Evolutionary conservation across 2,888 invertebrate genomes (phyloP), one percentile per base, ranked within the genome.

Genomic region (Drosophila neonasuta): DNA sequence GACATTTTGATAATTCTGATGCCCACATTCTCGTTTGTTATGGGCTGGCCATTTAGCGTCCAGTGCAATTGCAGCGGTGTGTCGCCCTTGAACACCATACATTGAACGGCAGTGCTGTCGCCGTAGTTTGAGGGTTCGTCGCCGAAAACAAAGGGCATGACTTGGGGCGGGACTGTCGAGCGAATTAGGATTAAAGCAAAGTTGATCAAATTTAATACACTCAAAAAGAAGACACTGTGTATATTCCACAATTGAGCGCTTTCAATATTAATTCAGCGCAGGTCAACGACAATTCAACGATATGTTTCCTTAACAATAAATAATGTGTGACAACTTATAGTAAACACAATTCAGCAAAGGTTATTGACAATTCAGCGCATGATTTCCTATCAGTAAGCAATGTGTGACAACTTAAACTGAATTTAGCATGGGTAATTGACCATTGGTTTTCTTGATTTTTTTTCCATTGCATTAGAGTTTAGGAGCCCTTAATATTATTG

Each of bases 61-160:
- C 96, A 96, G 56, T 93, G 93, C 58, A 97, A 94, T 85, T 93
- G 93, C 36, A 97, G 92, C 7, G 96, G 97, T 54, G 93, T 92
- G 89, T 97, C 97, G 46, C 97, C 96, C 90, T 95, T 95, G 50
- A 93, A 93, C 42, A 96, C 94, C 91, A 95, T 94, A 90, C 96
- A 96, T 74, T 94, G 93, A 3, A 95, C 93, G 61, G 95, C 95
- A 41, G 95, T 94, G 72, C 94, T 93, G 73, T 96, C 95, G 5
- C 96, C 96, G 64, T 95, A 94, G 87, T 96, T 95, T 48, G 95
- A 93, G 60, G 95, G 93, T 77, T 95, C 95, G 54, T 95, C 95
- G 61, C 95, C 96, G 86, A 96, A 95, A 68, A 93, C 92, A 89
- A 96, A 95, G 65, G 95, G 95, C 90, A 94, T 93, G 88, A 96